Evolutionary conservation across 2,797 vertebrate genomes (phyloP).

Genomic region (Nannoperca australis): DNA sequence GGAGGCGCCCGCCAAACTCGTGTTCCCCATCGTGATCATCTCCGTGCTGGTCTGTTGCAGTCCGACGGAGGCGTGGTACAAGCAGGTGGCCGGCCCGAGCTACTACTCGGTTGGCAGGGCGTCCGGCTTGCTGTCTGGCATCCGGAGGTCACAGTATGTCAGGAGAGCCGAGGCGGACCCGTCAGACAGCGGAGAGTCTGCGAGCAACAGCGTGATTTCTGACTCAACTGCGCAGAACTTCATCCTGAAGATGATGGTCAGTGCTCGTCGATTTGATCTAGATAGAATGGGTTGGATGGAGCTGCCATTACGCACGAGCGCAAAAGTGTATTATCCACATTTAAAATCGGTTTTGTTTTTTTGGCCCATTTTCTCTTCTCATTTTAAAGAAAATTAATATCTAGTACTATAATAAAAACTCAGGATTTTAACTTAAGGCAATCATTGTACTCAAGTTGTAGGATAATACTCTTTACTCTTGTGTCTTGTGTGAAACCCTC

Average conservation of each 20-base stretch:
- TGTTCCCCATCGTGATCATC: conserved; percentile 65
- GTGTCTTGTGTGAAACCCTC: too few relatives aligned
- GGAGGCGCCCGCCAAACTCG: conserved; percentile 56
- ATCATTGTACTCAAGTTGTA: not conserved
- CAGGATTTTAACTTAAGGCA: not conserved
- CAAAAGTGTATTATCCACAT: not conserved
- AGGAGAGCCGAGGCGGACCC: conserved; percentile 73
- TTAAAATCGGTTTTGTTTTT: not conserved
- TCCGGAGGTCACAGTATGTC: conserved; percentile 77
- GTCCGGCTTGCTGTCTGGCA: conserved; percentile 87
- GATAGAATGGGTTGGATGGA: not conserved
- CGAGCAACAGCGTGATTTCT: conserved; percentile 14
- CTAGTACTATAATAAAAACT: too few relatives aligned
- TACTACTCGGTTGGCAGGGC: conserved; percentile 89
- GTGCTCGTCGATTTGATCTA: conserved; percentile 30
- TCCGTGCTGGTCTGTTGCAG: conserved; percentile 67
- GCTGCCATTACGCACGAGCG: not conserved
- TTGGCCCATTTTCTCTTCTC: not conserved
- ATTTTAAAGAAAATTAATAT: too few relatives aligned
- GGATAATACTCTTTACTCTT: not conserved
- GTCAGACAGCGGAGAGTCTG: conserved; percentile 35
- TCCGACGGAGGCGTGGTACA: conserved; percentile 86
- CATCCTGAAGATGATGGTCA: conserved; percentile 77
- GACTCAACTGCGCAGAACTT: conserved; percentile 20
- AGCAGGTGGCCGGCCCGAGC: conserved; percentile 81